Base-by-base conservation (phyloP, 2,888 invertebrate genomes). In the Lathronympha strigana region DNA sequence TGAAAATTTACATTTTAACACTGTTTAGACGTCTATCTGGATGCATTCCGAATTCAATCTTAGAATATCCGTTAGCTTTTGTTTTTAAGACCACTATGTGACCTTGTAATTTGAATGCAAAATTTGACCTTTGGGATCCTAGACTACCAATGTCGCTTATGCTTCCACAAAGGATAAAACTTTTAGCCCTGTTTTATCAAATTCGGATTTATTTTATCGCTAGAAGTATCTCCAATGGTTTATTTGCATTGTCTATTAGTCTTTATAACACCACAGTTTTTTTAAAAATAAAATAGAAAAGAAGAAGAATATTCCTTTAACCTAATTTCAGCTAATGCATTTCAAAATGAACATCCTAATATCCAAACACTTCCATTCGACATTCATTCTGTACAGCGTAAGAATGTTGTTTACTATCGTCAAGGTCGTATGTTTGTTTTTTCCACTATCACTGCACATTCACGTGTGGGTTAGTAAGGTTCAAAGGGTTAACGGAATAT, bases 401-500 rank as follows among this genome's bases (percentile, higher is more conserved):
- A 36, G 25, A 47, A 55, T 62, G 62, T 63, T 64, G 64, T 64
- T 60, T 60, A 60, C 57, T 36, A n/a, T 36, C 45, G 43, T 28
- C 55, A 40, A 57, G 57, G 57, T 57, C 25, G 54, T 25, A 13
- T 28, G 23, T 13, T 25, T 28, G 5, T 9, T 43, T 28, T 43
- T 40, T 40, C 15, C 58, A 64, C 51, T 43, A 31, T 63, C 63
- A 69, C 69, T 69, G 68, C 68, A 63, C 67, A 67, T 72, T 68
- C 70, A 66, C 71, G 60, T 67, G 70, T 62, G 55, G 50, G 67
- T 68, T 76, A 77, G 71, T 74, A 68, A 71, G 75, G 76, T 76
- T 75, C 74, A 78, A 75, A 69, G 77, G 77, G 76, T 76, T 72
- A 45, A n/a, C n/a, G n/a, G n/a, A n/a, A n/a, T n/a, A n/a, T n/a